Evolutionary conservation across 2,113 vertebrate species (phyloP), one percentile per base, ranked within the genome.

Genomic region (Bungarus multicinctus): DNA sequence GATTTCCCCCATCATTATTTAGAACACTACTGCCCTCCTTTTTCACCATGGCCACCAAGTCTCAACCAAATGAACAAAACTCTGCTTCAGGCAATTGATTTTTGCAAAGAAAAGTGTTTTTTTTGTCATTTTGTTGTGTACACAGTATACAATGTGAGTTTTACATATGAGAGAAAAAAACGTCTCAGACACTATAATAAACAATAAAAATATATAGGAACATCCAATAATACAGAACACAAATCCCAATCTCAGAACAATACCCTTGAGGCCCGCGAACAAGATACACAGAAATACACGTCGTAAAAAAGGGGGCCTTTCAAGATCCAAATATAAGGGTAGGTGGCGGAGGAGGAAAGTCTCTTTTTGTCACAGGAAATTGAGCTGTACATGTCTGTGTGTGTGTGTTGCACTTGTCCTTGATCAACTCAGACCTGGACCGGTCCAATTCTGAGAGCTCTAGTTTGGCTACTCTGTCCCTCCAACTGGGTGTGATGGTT

Each of bases 141-240:
- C 94, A 95, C 95, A 95, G 93, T 95, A 94, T 95, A 95, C 95
- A 95, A 94, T 95, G 95, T 95, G 95, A 95, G 95, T 95, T 95
- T 93, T 95, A 95, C 95, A 95, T 95, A 95, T 94, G 95, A 95
- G 95, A 94, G 95, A 94, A 94, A 92, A 94, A 94, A 93, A 93
- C 64, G 64, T 88, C 93, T 93, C 94, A 93, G 94, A 95, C 93
- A 95, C 92, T 94, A 93, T 93, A 93, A 93, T 93, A 93, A 94
- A 95, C 93, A 94, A 95, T 94, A 95, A 95, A 94, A 95, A 95
- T 94, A 95, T 94, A 95, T 94, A 95, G 91, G 94, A 95, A 95
- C 93, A 95, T 94, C 91, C 93, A 95, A 90, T 93, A 93, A 93
- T 94, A 95, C 94, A 95, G 95, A 94, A 95, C 93, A 93, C 93